Evolutionary conservation across 2,113 vertebrate species (phyloP), one percentile per base, ranked within the genome.

Genomic region (Ancistrus triradiatus): DNA sequence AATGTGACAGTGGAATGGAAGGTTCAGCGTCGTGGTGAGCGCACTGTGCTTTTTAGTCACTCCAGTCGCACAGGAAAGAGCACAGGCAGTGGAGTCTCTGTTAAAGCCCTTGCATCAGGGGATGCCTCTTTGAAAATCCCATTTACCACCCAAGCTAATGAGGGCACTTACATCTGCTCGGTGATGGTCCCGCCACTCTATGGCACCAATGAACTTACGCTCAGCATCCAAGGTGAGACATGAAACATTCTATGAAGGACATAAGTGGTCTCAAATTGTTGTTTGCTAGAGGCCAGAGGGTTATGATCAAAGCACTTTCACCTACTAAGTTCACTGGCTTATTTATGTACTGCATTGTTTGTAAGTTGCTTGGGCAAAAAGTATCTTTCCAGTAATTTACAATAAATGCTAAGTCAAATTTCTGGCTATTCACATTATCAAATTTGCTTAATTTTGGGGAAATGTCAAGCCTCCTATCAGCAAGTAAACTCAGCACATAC

Each of bases 161-260:
- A 84, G 61, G 89, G 86, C 9, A 72, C 43, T 2, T 90, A 83
- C 60, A 33, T 50, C 0, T 90, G 91, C 51, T 75, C 74, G 0
- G 74, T 86, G 22, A 55, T 71, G 0, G 81, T 81, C 46, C 67
- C 58, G 8, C 83, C 87, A 0, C 83, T 91, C 7, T 59, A 70
- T 0, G 42, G 8, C 22, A 86, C 28, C 33, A 71, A 78, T 7
- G 53, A 81, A 3, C 44, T 86, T 7, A 57, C 31, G 38, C 77
- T 91, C 55, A 64, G 73, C 1, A 70, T 88, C 24, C 59, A 82
- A 73, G 88, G 89, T 89, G 66, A 81, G 85, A 21, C 13, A 24
- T 53, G 3, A 28, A 14, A 18, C 44, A 0, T 3, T 3, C 7
- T 31, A 31, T 31, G 7, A 4, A 31, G 7, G 27, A 31, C n/a